Evolutionary conservation across 2,797 vertebrate genomes (phyloP).

Genomic region (Chelon labrosus): DNA sequence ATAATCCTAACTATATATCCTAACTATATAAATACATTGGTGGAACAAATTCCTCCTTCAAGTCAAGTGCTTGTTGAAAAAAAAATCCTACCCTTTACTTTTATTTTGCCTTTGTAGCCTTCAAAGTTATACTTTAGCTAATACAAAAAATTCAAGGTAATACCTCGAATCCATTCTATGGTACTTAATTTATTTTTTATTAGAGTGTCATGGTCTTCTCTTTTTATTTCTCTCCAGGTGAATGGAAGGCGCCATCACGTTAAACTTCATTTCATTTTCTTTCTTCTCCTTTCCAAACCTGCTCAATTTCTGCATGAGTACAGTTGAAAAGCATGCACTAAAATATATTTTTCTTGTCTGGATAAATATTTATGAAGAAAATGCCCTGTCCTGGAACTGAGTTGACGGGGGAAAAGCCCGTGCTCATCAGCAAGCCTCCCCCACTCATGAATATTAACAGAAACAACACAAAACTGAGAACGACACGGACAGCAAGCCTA

Average conservation of each 20-base stretch:
- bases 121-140: not conserved
- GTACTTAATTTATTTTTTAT: not conserved
- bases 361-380: conserved; percentile 10
- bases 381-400: conserved; percentile 1
- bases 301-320: conserved; percentile 2
- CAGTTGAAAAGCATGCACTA: not conserved
- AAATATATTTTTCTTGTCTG: not conserved
- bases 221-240: not conserved
- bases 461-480: not conserved
- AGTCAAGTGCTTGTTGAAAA: conserved; percentile 1
- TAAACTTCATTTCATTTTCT: not conserved
- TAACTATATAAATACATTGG: not conserved
- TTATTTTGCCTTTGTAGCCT: not conserved
- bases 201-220: not conserved
- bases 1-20: not conserved
- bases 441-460: conserved; percentile 17
- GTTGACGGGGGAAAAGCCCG: not conserved
- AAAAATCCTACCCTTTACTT: not conserved
- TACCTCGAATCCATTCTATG: no score
- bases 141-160: conserved; percentile 6
- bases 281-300: not conserved
- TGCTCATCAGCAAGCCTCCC: not conserved
- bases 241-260: not conserved
- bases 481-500: not conserved
- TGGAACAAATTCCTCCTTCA: not conserved